Base-by-base conservation (phyloP, 35 echinoderm and acorn worm species). In the Ptychodera flava region DNA sequence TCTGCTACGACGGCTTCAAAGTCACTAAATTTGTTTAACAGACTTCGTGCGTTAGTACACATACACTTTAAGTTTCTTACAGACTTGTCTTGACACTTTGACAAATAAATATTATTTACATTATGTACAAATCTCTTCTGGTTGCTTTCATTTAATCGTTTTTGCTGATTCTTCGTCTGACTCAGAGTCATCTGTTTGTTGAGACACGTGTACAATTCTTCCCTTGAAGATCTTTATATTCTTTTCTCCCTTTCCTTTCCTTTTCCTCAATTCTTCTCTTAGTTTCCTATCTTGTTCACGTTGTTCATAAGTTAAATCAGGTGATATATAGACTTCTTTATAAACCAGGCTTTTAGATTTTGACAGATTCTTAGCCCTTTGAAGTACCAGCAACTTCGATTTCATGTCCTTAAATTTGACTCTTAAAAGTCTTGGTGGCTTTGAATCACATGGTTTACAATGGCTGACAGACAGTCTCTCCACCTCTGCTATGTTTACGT, bases 261-360 rank as follows among this genome's bases (percentile, higher is more conserved):
- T 89, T 38, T 12, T 1, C 12, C 22, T 31, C 81, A 89, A 33
- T 29, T 89, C 79, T 12, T 34, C 80, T 83, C 88, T 83, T 30
- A 89, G 37, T 77, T 83, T 82, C 34, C 88, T 64, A 32, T 64
- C 81, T 28, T 64, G 16, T 35, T 36, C 35, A 29, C 88, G 35
- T 83, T 89, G 78, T 45, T 89, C 36, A 34, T 89, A 89, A 29
- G 88, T 89, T 77, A 89, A 0, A 28, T 83, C 37, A 30, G 88
- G 80, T 27, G 88, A 82, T 31, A 89, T 38, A 38, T 52, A 89
- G 0, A 83, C 88, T 30, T 37, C 78, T 64, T 64, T 64, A 22
- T 64, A 64, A 22, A 64, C 45, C 22, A 6, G 6, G 45, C 45
- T 64, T 64, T 64, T n/a, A 6, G 45, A 64, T 64, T 64, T 64